Evolutionary conservation across 2,888 invertebrate species (phyloP).

Genomic region (Shargacucullia verbasci): DNA sequence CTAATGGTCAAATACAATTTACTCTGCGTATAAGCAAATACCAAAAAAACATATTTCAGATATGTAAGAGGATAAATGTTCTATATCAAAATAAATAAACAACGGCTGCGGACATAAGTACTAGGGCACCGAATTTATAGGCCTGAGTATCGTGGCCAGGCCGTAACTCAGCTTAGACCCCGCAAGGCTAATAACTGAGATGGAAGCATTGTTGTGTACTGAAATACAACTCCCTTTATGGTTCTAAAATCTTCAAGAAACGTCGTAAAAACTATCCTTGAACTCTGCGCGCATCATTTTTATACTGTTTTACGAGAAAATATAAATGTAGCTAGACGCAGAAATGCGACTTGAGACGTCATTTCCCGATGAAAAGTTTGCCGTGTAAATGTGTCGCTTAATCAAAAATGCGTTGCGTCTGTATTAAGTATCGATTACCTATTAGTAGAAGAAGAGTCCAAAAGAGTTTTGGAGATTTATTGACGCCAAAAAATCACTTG

Average conservation of each 20-base stretch:
- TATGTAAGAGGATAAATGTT: slow-evolving; percentile 28
- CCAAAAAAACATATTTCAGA: slow-evolving; percentile 26
- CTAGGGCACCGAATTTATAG: slow-evolving; percentile 46
- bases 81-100: slow-evolving; percentile 44
- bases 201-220: slow-evolving; percentile 35
- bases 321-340: neutral
- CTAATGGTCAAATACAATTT: neutral
- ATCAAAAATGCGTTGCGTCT: too few relatives aligned
- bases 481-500: too few relatives aligned
- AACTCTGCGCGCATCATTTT: slow-evolving; percentile 12
- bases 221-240: slow-evolving; percentile 40
- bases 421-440: too few relatives aligned
- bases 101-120: slow-evolving; percentile 34
- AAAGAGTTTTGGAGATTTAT: too few relatives aligned
- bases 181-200: slow-evolving; percentile 35
- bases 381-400: too few relatives aligned
- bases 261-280: slow-evolving; percentile 36
- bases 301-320: slow-evolving; percentile 20
- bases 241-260: slow-evolving; percentile 41
- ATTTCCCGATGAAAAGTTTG: too few relatives aligned
- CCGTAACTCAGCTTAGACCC: slow-evolving; percentile 30
- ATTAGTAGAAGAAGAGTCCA: too few relatives aligned
- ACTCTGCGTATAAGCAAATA: neutral
- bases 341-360: too few relatives aligned
- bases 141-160: slow-evolving; percentile 21